phyloP scores from a whole-genome alignment of 2,797 vertebrate species.

The Danio choprae region DNA sequence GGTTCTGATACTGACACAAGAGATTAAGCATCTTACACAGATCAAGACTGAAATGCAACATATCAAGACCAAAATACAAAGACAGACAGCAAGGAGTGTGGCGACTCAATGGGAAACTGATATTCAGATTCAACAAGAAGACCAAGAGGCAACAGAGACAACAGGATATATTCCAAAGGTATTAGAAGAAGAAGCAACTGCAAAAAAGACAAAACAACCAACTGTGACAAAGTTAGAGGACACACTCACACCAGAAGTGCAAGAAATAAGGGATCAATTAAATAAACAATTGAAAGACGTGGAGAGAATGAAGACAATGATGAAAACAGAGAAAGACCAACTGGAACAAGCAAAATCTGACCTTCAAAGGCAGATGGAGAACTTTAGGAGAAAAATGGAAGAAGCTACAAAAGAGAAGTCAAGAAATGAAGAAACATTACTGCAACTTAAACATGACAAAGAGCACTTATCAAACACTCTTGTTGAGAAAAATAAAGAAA shows the following conservation, averaged over 20 bases:
- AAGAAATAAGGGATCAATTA: background rate
- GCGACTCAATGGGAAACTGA: background rate
- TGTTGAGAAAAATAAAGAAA: constrained; percentile 37
- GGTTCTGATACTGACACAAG: constrained; percentile 11
- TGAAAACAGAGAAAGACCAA: constrained; percentile 20
- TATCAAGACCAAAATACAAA: constrained; percentile 28
- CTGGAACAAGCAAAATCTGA: constrained; percentile 11
- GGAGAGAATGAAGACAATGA: background rate
- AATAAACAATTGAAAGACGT: constrained; percentile 22
- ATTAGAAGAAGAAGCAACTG: no score
- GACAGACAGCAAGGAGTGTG: constrained; percentile 23
- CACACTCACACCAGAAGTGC: background rate
- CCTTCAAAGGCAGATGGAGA: background rate
- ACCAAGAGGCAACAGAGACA: background rate
- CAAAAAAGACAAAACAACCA: no score
- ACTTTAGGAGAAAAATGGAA: background rate
- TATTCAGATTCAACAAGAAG: background rate
- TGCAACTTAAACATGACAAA: constrained; percentile 18
- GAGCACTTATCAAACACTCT: background rate
- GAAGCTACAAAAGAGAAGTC: background rate
- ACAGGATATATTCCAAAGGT: no score
- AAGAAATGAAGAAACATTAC: constrained; percentile 8
- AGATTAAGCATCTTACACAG: constrained; percentile 28
- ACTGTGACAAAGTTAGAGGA: background rate
- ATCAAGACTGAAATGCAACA: constrained; percentile 27